Base-by-base conservation (phyloP, 2,888 invertebrate species). In the Agrypnus murinus region DNA sequence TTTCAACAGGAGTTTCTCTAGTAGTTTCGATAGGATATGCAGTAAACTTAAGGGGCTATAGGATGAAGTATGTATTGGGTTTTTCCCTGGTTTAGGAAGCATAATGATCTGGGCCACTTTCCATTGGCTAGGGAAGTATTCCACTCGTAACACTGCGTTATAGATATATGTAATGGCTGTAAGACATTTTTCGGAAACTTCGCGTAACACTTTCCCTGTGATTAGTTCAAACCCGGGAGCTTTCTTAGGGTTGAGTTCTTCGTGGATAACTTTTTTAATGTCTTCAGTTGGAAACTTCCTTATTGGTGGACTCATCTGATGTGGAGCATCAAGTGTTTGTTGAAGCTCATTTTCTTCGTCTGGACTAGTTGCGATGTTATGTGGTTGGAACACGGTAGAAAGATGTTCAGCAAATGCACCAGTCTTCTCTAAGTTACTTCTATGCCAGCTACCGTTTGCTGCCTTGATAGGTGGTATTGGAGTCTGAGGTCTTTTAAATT, bases 11-110 rank as follows among this genome's bases (percentile, higher is more conserved):
- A 78, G 17, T 73, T 77, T 80, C 48, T 78, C 78, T 31, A 77
- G 74, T n/a, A 75, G 1, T 65, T 78, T 79, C 0, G 73, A 75
- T 5, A 80, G 14, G 7, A 75, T 65, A 36, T 77, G 73, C 6
- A 80, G 57, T 31, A 80, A 43, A 19, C 71, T 76, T 59, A 81
- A 79, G 1, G 77, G 77, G 50, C 72, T 38, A 46, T 77, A 77
- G 8, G 73, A 77, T 5, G 63, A 66, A 32, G 59, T 17, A 38
- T 74, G 65, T 31, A 68, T 65, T 2, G 67, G 58, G 32, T 62
- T 58, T 72, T 77, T 80, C 2, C 72, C 70, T 31, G 74, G 74
- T 62, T 78, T 79, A 12, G 55, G 64, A 1, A 77, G 70, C 60
- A 80, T 77, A 71, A 78, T 80, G 43, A 77, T 65, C n/a, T 48